Evolutionary conservation across 2,113 vertebrate genomes (phyloP).

Genomic region (Ophthalmolycus amberensis): DNA sequence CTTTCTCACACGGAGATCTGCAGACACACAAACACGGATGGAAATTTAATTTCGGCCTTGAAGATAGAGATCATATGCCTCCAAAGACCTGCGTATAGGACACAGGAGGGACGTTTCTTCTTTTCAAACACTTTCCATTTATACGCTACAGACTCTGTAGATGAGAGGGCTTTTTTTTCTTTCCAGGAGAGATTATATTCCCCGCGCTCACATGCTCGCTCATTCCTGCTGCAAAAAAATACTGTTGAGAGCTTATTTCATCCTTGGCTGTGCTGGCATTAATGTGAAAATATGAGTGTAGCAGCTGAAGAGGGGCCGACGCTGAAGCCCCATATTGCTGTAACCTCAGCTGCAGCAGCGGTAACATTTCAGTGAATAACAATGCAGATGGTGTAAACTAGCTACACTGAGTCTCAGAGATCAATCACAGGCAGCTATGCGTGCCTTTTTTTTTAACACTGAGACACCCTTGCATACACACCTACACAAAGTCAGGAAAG

Average conservation of each 20-base stretch:
- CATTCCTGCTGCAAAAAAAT: constrained; percentile 30
- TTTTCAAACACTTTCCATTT: constrained; percentile 34
- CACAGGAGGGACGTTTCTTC: constrained; percentile 6
- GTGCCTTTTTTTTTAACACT: constrained; percentile 24
- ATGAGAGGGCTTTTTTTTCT: constrained; percentile 7
- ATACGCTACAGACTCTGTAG: constrained; percentile 10
- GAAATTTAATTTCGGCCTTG: constrained; percentile 7
- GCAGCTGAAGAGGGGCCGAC: constrained; percentile 33
- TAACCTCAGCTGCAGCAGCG: constrained; percentile 8
- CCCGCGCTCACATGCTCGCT: constrained; percentile 14
- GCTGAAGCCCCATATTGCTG: constrained; percentile 18
- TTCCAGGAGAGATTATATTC: constrained; percentile 25
- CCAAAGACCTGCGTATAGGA: background rate
- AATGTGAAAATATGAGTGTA: constrained; percentile 58
- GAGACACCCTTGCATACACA: background rate
- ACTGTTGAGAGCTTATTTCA: constrained; percentile 52
- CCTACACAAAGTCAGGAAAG: constrained; percentile 8
- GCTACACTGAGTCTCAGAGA: constrained; percentile 5
- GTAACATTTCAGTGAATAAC: constrained; percentile 40
- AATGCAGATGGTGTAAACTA: constrained; percentile 18
- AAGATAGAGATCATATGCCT: constrained; percentile 25
- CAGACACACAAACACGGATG: constrained; percentile 12
- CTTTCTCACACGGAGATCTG: background rate
- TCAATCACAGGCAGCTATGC: constrained; percentile 23
- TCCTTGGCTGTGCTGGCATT: constrained; percentile 39